These are phyloP conservation scores for Pampusana beccarii DNA, from an alignment of 2,113 vertebrate genomes.

Conservation along the genomic window DNA sequence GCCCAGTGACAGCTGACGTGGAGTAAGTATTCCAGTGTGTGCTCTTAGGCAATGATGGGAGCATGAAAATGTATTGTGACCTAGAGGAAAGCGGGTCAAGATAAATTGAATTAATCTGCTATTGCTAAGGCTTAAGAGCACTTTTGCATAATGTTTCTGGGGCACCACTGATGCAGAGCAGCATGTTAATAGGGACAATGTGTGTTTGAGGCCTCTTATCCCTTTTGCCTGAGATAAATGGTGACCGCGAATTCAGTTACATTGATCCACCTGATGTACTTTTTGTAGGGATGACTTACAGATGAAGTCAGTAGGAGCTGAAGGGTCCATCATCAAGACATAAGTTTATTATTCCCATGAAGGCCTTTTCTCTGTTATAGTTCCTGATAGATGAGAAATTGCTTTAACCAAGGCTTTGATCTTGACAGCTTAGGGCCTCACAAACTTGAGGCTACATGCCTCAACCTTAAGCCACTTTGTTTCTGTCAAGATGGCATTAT, in stretches of 20 bases:
- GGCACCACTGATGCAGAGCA: not conserved
- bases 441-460: accelerated
- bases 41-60: not conserved
- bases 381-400: not conserved
- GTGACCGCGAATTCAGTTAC: not conserved
- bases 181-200: not conserved
- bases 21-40: not conserved
- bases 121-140: not conserved
- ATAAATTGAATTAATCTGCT: constrained; percentile 35
- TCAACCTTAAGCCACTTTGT: not conserved
- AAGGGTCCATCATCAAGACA: not conserved
- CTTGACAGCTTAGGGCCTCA: not conserved
- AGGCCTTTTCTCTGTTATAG: not conserved
- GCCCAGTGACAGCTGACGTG: not conserved
- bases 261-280: not conserved
- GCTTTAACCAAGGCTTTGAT: not conserved
- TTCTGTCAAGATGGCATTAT: not conserved
- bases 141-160: not conserved
- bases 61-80: not conserved
- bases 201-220: not conserved
- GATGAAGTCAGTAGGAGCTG: not conserved
- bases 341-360: not conserved
- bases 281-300: not conserved
- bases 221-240: not conserved
- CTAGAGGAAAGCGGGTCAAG: not conserved